Evolutionary conservation across 1,140 invertebrate genomes (phyloP), one percentile per base, ranked within the genome.

Genomic region (Ditylenchus dipsaci): DNA sequence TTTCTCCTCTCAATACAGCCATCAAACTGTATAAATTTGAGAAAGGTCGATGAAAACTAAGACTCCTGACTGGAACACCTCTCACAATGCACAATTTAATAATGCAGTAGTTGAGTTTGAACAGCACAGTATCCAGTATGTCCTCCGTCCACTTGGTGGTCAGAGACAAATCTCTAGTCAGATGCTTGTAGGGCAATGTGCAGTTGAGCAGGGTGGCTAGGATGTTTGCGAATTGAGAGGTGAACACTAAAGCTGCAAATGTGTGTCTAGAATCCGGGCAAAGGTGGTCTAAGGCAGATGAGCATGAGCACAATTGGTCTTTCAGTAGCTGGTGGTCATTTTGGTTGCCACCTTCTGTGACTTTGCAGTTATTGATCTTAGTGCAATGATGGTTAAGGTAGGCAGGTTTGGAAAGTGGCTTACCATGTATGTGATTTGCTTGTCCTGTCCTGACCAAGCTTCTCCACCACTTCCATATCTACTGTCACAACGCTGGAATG

Each of bases 161-260:
- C 58, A 68, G 26, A 27, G 59, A 21, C 26, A 68, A 53, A 49
- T 56, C 61, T 47, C 49, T 61, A 9, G 59, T n/a, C 42, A 68
- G 42, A 21, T 26, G 26, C 19, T 38, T 29, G 45, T 68, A 68
- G 38, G 67, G 67, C 21, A 68, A 53, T 21, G 38, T 42, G 42
- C 42, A 68, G 42, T 68, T 15, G 33, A 68, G 67, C 23, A 68
- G 27, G n/a, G 19, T 30, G 23, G 67, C 23, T 13, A 68, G 59
- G 19, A 53, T 23, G 27, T 65, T n/a, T 11, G 33, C 23, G 11
- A 68, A 62, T 49, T 68, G 67, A 62, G 59, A 47, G 19, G 33
- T 13, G 38, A 42, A 68, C 47, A 19, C 49, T 23, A 68, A 17
- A 27, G 67, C 29, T 33, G 61, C 67, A 11, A 68, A 19, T 5